These are phyloP conservation scores for Pseudorasbora parva DNA, from an alignment of 2,113 vertebrate species.

Conservation along the genomic window DNA sequence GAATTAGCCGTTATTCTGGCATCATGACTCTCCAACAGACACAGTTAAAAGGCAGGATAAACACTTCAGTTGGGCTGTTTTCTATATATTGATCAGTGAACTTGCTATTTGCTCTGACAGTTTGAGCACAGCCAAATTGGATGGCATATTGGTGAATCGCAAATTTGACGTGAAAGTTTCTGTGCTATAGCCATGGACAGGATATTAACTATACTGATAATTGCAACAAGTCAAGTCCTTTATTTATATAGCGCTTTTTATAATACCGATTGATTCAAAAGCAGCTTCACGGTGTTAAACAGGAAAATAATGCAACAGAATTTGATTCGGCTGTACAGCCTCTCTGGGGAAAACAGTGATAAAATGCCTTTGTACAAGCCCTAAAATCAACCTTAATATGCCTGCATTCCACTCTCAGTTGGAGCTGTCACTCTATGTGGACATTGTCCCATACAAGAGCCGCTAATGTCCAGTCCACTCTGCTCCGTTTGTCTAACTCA, in stretches of 20 bases:
- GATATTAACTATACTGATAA: not conserved
- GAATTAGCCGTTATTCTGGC: constrained; percentile 3
- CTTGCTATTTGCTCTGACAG: not conserved
- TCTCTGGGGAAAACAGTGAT: not conserved
- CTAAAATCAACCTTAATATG: constrained; percentile 73
- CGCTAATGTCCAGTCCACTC: constrained; percentile 75
- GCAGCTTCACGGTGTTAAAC: too few species aligned
- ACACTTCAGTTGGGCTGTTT: not conserved
- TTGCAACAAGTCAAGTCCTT: not conserved
- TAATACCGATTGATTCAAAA: too few species aligned
- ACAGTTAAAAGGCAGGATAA: constrained; percentile 6
- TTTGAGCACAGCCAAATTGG: not conserved
- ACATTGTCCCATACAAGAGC: constrained; percentile 77
- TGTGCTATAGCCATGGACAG: not conserved
- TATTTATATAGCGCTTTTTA: too few species aligned
- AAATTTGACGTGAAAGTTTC: not conserved
- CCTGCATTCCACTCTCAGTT: constrained; percentile 81
- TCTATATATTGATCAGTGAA: constrained; percentile 6
- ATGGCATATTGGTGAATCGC: not conserved
- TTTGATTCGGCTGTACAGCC: too few species aligned
- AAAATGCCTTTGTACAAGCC: constrained; percentile 66
- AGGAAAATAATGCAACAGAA: too few species aligned
- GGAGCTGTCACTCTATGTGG: constrained; percentile 81
- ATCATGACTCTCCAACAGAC: constrained; percentile 19
- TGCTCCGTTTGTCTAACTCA: constrained; percentile 83